Base-by-base conservation (phyloP, 2,888 invertebrate species). In the Melanophora roralis region DNA sequence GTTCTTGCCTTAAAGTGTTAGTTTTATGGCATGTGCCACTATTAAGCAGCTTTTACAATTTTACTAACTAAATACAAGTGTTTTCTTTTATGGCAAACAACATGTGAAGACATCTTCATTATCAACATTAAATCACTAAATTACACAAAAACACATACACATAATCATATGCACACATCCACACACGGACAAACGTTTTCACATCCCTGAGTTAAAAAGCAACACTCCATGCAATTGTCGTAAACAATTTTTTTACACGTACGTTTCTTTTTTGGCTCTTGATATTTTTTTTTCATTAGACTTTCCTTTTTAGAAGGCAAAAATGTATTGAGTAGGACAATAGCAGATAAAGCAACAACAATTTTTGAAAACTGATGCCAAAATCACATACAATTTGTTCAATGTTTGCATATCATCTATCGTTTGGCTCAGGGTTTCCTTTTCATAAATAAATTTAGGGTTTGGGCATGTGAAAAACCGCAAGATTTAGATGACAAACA, bases 21-120 rank as follows among this genome's bases (percentile, higher is more conserved):
- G 49, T 78, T 67, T 27, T 78, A 62, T 68, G 32, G 62, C 68
- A 68, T 73, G 73, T 73, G 62, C 6, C 65, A 55, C 65, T 79
- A 79, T 71, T 69, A 75, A 79, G 74, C 74, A 75, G 79, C 71
- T 79, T 75, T 60, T 21, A 71, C 27, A 40, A 60, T 64, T 65
- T 53, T 74, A 74, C 74, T n/a, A n/a, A n/a, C n/a, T n/a, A 65
- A 74, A 59, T 68, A 68, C 64, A 67, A 78, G 47, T 73, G 57
- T 40, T 65, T 65, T 49, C 73, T 57, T 27, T 65, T 65, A 64
- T 65, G 64, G 64, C 40, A 40, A 55, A 19, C 36, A 36, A 59
- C 36, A 55, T 11, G 12, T 27, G 34, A 47, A 68, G 51, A 68
- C 67, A 60, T 60, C 65, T 65, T 47, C 43, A 71, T 59, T 65